Evolutionary conservation across 2,888 invertebrate genomes (phyloP).

Genomic region (Pterobdella sp.): DNA sequence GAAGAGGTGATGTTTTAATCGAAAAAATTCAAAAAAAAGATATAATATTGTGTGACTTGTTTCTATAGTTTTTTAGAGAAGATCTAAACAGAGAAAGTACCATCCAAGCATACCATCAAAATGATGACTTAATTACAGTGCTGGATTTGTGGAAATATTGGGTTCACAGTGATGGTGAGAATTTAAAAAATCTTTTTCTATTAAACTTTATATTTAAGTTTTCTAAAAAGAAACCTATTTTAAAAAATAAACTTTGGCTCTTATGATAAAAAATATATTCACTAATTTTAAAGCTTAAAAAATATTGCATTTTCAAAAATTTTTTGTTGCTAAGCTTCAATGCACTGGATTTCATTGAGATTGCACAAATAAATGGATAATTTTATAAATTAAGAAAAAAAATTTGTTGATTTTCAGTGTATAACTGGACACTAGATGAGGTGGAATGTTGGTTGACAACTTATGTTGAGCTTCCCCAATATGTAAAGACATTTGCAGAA

Average conservation of each 20-base stretch:
- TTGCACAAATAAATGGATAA: too few relatives aligned
- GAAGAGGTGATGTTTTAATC: conserved; percentile 67
- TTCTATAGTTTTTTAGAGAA: conserved; percentile 28
- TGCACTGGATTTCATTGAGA: too few relatives aligned
- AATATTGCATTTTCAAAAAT: too few relatives aligned
- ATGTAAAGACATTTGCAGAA: conserved; percentile 73
- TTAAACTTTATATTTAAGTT: too few relatives aligned
- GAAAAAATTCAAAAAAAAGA: background rate
- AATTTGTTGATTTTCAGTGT: conserved; percentile 65
- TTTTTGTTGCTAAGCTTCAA: too few relatives aligned
- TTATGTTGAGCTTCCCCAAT: conserved; percentile 88
- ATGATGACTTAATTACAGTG: conserved; percentile 93
- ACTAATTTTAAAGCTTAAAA: too few relatives aligned
- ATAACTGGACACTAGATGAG: conserved; percentile 96
- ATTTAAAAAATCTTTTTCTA: too few relatives aligned
- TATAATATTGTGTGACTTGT: background rate
- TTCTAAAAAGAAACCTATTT: too few relatives aligned
- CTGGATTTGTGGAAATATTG: conserved; percentile 95
- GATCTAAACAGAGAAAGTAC: conserved; percentile 26
- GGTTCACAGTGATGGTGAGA: conserved; percentile 75
- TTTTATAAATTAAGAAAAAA: too few relatives aligned
- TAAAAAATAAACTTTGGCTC: too few relatives aligned
- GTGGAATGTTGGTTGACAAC: conserved; percentile 89
- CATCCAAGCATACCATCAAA: conserved; percentile 67
- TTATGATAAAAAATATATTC: too few relatives aligned